Evolutionary conservation across 2,797 vertebrate genomes (phyloP).

Genomic region (Rhadinocentrus ornatus): DNA sequence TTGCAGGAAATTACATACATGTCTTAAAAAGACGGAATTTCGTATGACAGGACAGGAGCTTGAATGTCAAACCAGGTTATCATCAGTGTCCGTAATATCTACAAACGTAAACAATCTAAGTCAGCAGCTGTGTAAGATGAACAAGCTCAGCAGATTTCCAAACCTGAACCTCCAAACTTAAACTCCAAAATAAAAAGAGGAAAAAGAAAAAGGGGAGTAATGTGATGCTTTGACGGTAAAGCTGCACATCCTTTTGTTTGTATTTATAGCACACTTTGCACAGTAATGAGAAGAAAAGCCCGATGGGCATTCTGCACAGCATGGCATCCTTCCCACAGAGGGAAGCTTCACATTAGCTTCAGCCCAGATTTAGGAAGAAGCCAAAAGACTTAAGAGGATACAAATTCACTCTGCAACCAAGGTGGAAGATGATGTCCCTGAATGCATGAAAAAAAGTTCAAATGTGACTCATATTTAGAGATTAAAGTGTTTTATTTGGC

Average conservation of each 20-base stretch:
- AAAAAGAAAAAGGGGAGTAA: not conserved
- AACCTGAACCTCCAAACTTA: not conserved
- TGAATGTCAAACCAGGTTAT: conserved; percentile 40
- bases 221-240: conserved; percentile 16
- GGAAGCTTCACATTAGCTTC: conserved; percentile 25
- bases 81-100: conserved; percentile 17
- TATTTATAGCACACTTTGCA: conserved; percentile 31
- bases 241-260: conserved; percentile 18
- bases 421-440: conserved; percentile 15
- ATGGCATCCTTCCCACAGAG: conserved; percentile 16
- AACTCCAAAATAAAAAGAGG: not conserved
- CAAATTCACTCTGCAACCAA: conserved; percentile 13
- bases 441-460: too few relatives aligned
- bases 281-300: conserved; percentile 59
- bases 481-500: too few relatives aligned
- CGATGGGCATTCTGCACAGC: conserved; percentile 44
- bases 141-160: conserved; percentile 1
- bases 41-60: conserved; percentile 37
- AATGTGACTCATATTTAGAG: too few relatives aligned
- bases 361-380: conserved; percentile 13
- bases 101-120: conserved; percentile 16
- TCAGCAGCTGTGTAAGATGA: not conserved
- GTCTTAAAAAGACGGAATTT: conserved; percentile 27
- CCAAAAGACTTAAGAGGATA: conserved; percentile 26
- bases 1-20: conserved; percentile 38